Base-by-base conservation (phyloP, 1,140 invertebrate species). In the Aphelinus certus region DNA sequence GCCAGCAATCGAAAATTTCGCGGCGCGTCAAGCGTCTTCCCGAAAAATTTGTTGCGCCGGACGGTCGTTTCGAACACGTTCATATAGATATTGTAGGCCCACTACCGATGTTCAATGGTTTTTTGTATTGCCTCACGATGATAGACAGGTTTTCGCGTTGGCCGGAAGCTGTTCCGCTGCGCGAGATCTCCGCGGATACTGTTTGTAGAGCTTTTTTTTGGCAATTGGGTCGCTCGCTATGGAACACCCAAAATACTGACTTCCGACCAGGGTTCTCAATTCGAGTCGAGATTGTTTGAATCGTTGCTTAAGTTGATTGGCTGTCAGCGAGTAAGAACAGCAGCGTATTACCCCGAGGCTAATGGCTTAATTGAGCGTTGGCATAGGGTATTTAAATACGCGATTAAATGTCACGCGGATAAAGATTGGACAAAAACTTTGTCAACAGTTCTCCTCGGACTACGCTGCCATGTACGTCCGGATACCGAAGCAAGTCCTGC, bases 291-390 rank as follows among this genome's bases (percentile, higher is more conserved):
- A 2, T n/a, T 74, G 10, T 74, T 74, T 63, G 2, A 55, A 45
- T 47, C 47, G 42, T 46, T 65, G 3, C 42, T 43, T 9, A 53
- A 55, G 9, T 9, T 74, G 3, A 53, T 48, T 7, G 65, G 51
- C 1, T 55, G 10, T 7, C 42, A 49, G 3, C 58, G 49, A 3
- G 7, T 63, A 0, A 67, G 79, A 56, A 88, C 84, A 0, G 83
- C 85, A 3, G 62, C 83, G 1, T 87, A 85, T 63, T 81, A 86
- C 71, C 84, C 85, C 0, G 79, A 83, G 67, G 68, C 78, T 0
- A 87, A 86, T 73, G 85, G 83, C 3, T 64, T 85, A 26, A 68
- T 85, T 0, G 85, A 87, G 61, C 64, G 81, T 42, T 82, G 78
- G 70, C 87, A 90, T 78, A 71, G 85, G 2, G 68, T 80, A 57